Evolutionary conservation across 64 coral and sea anemone species (phyloP), one percentile per base, ranked within the genome.

Genomic region (Pocillopora verrucosa): DNA sequence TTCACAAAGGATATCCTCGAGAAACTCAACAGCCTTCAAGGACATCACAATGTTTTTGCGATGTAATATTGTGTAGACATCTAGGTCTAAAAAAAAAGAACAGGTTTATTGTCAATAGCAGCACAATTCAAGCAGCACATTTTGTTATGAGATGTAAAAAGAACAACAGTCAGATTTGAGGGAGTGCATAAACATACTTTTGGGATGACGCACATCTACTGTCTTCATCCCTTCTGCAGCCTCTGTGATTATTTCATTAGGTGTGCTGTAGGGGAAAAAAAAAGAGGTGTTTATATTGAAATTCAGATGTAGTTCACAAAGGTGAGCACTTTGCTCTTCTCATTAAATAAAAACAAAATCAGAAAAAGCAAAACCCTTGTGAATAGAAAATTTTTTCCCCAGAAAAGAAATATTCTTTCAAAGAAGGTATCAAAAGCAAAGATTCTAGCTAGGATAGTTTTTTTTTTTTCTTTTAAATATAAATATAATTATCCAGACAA

Each of bases 21-120:
- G 77, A 24, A 57, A 17, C 22, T 75, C 85, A 56, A 98, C 93
- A 85, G 92, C 96, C 74, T 92, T 82, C 34, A 98, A 84, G 4
- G 93, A 86, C 57, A 98, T 78, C 37, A 98, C 88, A 35, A 95
- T 61, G 25, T 98, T 98, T 63, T 95, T 88, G 35, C 93, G 86
- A 41, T 83, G 76, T 34, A 98, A 89, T 22, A 98, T 95, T 41
- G 90, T 94, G 81, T 98, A 98, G 34, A 98, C 96, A 88, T 92
- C 94, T 60, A 98, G 57, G 51, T 75, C 76, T 64, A 87, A 37
- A 7, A 14, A 61, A 75, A 34, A 76, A 63, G 65, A 75, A 60
- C 75, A 58, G 75, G 17, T 70, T 51, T 7, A 51, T 51, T 51
- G 41, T 51, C n/a, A 76, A 41, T 58, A 13, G 20, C 77, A 80